These are phyloP conservation scores for Mustela lutreola DNA, from an alignment of 2,113 vertebrate species.

Conservation along the genomic window DNA sequence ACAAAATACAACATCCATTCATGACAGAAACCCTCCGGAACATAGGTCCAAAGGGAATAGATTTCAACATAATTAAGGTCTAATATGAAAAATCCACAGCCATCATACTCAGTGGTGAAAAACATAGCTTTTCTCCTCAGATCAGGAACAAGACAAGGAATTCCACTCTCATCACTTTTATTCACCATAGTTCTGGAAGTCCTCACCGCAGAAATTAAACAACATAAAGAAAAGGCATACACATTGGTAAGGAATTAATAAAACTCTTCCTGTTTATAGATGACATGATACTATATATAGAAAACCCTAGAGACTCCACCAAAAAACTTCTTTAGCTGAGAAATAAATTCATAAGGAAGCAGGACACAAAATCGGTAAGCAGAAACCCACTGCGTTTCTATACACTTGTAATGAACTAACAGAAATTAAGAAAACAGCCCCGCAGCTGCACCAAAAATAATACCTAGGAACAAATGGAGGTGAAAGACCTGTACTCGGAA, in stretches of 20 bases:
- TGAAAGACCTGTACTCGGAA: not conserved
- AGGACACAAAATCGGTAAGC: not conserved
- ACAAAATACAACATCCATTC: not conserved
- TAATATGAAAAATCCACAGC: not conserved
- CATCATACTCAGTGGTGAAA: not conserved
- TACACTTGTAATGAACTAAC: not conserved
- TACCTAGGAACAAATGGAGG: not conserved
- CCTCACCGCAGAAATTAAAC: not conserved
- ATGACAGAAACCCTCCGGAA: not conserved
- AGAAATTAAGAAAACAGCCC: not conserved
- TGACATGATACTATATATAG: not conserved
- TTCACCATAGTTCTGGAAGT: not conserved
- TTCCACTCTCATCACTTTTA: not conserved
- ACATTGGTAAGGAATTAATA: not conserved
- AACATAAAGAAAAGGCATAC: not conserved
- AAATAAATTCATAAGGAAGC: not conserved
- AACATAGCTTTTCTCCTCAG: not conserved
- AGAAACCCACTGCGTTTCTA: not conserved
- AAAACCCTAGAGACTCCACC: not conserved
- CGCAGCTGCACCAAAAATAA: not conserved
- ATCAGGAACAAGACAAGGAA: not conserved
- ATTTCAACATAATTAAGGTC: not conserved
- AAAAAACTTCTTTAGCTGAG: not conserved
- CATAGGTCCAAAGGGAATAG: not conserved
- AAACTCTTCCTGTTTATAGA: not conserved